Percentiles rank a stretch among this genome's conserved stretches.
These are phyloP conservation scores for Parnassius orleans DNA, from an alignment of 2,888 invertebrate species.

Conservation along the genomic window DNA sequence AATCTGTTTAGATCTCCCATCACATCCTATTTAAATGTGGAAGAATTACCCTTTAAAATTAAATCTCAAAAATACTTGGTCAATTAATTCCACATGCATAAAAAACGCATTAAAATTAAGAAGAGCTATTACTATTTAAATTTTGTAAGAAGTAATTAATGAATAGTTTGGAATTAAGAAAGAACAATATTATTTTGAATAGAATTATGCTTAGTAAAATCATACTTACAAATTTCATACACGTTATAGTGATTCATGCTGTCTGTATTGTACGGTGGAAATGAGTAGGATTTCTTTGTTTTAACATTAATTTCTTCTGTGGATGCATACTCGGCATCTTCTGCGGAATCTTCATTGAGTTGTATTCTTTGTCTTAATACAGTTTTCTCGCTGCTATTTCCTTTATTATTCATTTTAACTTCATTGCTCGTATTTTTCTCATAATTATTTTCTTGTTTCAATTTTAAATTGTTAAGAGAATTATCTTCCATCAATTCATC, in stretches of 20 bases:
- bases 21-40: no score
- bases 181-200: no score
- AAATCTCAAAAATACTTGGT: no score
- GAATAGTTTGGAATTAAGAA: no score
- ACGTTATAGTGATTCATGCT: conserved; percentile 40
- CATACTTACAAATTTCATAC: conserved; percentile 58
- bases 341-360: neutral
- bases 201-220: neutral
- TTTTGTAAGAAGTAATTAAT: no score
- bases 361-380: neutral
- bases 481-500: neutral
- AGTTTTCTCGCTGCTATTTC: neutral
- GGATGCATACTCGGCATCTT: conserved; percentile 13
- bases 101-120: no score
- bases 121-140: no score
- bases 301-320: neutral
- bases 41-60: no score
- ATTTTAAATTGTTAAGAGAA: neutral
- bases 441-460: neutral
- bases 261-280: neutral
- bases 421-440: no score
- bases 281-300: neutral
- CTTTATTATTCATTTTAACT: no score
- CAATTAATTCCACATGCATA: no score
- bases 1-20: no score